phyloP scores from a whole-genome alignment of 2,797 vertebrate genomes.

The Avahi laniger region DNA sequence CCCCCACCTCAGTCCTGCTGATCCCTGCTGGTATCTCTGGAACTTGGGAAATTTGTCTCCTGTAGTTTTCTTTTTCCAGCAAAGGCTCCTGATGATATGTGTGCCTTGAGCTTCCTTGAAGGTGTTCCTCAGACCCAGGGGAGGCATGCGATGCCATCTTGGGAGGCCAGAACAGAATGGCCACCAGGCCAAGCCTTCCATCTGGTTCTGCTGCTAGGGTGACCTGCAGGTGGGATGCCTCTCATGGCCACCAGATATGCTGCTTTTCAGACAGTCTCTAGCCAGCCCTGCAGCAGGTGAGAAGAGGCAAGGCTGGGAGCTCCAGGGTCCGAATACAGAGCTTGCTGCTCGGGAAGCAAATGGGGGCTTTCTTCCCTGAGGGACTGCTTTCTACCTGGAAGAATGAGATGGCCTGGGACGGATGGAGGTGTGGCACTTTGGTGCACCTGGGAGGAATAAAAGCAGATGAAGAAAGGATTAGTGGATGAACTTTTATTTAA shows the following conservation, averaged over 20 bases:
- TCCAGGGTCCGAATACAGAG: background rate
- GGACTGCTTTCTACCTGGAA: background rate
- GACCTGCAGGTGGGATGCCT: background rate
- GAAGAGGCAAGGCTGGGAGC: background rate
- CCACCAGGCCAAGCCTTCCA: conserved; percentile 43
- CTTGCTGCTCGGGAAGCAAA: background rate
- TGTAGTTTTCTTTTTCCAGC: conserved; percentile 65
- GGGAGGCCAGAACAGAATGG: background rate
- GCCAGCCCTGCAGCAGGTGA: background rate
- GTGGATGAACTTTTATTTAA: conserved; percentile 20
- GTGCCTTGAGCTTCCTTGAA: conserved; percentile 58
- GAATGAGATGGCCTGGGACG: background rate
- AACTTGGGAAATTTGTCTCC: conserved; percentile 72
- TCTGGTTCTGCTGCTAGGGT: conserved; percentile 7
- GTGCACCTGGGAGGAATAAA: background rate
- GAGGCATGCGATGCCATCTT: conserved; percentile 37
- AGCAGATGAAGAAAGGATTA: background rate
- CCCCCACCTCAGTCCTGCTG: conserved; percentile 45
- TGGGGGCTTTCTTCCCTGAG: background rate
- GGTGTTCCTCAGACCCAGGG: conserved; percentile 40
- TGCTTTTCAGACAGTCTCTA: background rate
- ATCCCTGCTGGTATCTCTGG: conserved; percentile 69
- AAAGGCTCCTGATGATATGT: conserved; percentile 59
- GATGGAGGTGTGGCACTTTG: background rate
- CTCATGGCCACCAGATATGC: fast-evolving